Conservation (phyloP, 64 coral and sea anemone genomes). For the Montipora cactus region DNA sequence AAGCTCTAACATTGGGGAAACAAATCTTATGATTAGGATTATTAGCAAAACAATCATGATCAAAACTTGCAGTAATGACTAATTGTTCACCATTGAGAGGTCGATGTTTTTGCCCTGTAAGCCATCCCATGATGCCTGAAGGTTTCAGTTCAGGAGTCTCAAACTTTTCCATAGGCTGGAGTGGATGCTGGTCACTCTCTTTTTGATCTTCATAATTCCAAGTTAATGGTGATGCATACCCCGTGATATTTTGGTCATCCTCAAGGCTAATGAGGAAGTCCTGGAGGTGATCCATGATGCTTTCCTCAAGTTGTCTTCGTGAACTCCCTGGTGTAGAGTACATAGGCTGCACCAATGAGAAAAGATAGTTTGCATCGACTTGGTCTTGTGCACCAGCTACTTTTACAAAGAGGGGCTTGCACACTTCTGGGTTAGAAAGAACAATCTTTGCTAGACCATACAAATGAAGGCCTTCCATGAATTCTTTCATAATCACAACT, state of each 20-base stretch:
- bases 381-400: background rate
- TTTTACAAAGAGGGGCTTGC: slow-evolving; percentile 61
- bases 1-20: too few relatives aligned
- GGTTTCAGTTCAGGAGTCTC: slow-evolving; percentile 24
- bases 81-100: slow-evolving; percentile 37
- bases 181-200: background rate
- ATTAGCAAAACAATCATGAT: slow-evolving; percentile 46
- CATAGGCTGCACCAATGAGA: slow-evolving; percentile 40
- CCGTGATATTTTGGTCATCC: background rate
- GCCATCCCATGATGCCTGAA: slow-evolving; percentile 67
- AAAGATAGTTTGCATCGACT: slow-evolving; percentile 67
- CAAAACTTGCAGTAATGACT: slow-evolving; percentile 63
- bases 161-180: slow-evolving; percentile 24
- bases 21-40: too few relatives aligned
- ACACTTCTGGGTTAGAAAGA: slow-evolving; percentile 25
- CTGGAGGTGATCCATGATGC: slow-evolving; percentile 61
- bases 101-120: slow-evolving; percentile 51
- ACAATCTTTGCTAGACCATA: slow-evolving; percentile 48
- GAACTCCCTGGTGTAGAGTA: background rate
- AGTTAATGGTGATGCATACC: background rate
- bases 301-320: slow-evolving; percentile 41
- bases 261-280: slow-evolving; percentile 54
- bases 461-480: slow-evolving; percentile 36
- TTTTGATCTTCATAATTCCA: slow-evolving; percentile 40
- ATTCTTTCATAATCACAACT: slow-evolving; percentile 39